Percentiles rank a stretch among this genome's conserved stretches.
Evolutionary conservation across 2,113 vertebrate species (phyloP).

Genomic region (Bothrops jararaca): DNA sequence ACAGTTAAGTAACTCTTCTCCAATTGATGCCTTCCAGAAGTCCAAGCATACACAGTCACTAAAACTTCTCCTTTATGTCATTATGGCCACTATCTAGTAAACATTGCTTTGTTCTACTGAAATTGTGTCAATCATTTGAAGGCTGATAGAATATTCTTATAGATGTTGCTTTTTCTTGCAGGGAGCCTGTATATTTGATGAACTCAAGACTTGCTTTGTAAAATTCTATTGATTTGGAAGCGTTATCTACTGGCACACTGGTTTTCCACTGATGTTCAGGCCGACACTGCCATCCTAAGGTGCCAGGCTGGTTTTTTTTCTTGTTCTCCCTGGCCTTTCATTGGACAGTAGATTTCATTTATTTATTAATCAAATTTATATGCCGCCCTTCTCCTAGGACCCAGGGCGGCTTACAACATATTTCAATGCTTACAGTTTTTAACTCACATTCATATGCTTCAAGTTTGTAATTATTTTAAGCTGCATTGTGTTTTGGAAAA

Average conservation of each 20-base stretch:
- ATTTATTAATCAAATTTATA: too few relatives aligned
- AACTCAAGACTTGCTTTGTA: not conserved
- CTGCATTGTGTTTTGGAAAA: not conserved
- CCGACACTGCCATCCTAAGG: too few relatives aligned
- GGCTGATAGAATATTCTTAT: not conserved
- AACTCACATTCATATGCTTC: not conserved
- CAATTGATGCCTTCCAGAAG: not conserved
- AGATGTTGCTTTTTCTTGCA: not conserved
- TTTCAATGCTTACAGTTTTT: not conserved
- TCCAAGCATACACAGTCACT: not conserved
- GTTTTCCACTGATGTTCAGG: not conserved
- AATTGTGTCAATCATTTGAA: not conserved
- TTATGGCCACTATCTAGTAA: not conserved
- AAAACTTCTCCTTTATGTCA: not conserved
- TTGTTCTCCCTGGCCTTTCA: not conserved
- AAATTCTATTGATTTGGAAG: not conserved
- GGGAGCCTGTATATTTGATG: not conserved
- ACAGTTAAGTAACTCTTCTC: not conserved
- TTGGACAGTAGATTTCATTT: not conserved
- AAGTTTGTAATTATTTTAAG: not conserved
- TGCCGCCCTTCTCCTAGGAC: too few relatives aligned
- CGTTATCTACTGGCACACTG: too few relatives aligned
- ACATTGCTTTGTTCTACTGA: not conserved
- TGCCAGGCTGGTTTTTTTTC: not conserved
- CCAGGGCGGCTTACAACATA: too few relatives aligned